Percentiles rank a stretch among this genome's conserved stretches.
Evolutionary conservation across 2,113 vertebrate species (phyloP).

Genomic region (Phylloscopus whistleri): DNA sequence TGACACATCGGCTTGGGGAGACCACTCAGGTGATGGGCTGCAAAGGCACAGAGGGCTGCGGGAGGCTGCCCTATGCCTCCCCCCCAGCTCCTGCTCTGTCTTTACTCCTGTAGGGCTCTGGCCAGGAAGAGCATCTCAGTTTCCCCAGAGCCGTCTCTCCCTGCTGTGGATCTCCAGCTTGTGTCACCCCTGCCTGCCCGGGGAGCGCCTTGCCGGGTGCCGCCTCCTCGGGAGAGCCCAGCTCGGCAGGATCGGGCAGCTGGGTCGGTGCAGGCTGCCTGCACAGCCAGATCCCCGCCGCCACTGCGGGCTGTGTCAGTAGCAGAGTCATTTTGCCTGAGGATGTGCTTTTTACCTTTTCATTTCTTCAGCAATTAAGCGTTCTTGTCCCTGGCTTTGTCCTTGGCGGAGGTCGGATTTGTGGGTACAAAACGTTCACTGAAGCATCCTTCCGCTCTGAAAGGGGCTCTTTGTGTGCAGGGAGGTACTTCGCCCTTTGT

Average conservation of each 20-base stretch:
- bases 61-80: not conserved
- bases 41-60: not conserved
- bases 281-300: not conserved
- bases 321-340: constrained; percentile 59
- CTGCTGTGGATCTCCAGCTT: not conserved
- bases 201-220: not conserved
- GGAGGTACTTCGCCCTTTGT: constrained; percentile 55
- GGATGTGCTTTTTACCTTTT: constrained; percentile 72
- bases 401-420: constrained; percentile 53
- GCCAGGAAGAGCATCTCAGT: not conserved
- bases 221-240: not conserved
- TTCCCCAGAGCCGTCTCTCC: not conserved
- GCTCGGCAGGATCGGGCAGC: not conserved
- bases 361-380: constrained; percentile 69
- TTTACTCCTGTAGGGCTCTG: not conserved
- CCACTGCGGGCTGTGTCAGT: constrained; percentile 42
- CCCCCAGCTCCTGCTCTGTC: not conserved
- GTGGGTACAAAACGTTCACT: constrained; percentile 56
- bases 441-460: constrained; percentile 63
- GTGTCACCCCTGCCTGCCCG: not conserved
- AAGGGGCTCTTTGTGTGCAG: constrained; percentile 53
- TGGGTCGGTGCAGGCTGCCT: not conserved
- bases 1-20: fast-evolving
- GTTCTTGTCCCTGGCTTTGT: constrained; percentile 68
- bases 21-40: not conserved